phyloP scores from a whole-genome alignment of 2,113 vertebrate genomes.

The Thunnus thynnus region DNA sequence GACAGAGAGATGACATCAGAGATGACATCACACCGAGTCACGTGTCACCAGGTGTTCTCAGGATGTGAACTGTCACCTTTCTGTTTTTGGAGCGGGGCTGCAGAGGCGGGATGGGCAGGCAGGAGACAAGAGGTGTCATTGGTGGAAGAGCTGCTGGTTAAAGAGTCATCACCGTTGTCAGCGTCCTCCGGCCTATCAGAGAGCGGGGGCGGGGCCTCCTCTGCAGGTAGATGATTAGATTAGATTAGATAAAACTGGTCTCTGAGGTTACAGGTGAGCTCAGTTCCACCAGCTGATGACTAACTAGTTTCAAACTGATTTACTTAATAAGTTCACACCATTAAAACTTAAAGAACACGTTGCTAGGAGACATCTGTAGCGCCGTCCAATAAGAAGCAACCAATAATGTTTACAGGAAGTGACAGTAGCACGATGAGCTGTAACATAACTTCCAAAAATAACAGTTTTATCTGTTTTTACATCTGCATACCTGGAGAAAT shows the following conservation, averaged over 20 bases:
- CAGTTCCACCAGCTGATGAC: no score
- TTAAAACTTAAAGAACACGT: no score
- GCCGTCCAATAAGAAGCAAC: no score
- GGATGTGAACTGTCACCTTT: slow-evolving; percentile 43
- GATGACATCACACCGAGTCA: slow-evolving; percentile 10
- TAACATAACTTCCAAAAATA: no score
- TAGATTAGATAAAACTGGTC: no score
- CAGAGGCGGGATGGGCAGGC: slow-evolving; percentile 20
- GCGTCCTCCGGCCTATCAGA: slow-evolving; percentile 48
- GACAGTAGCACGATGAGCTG: no score
- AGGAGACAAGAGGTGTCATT: slow-evolving; percentile 68
- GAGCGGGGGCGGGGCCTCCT: slow-evolving; percentile 40
- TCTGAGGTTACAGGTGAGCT: background rate
- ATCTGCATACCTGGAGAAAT: no score
- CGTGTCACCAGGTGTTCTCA: background rate
- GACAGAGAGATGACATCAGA: background rate
- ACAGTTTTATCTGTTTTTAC: no score
- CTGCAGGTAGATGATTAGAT: slow-evolving; percentile 19
- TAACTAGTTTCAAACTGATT: no score
- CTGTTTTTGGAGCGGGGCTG: slow-evolving; percentile 34
- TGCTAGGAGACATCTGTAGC: no score
- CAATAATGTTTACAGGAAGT: no score
- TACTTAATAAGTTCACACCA: no score
- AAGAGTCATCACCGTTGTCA: slow-evolving; percentile 60
- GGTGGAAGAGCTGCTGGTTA: slow-evolving; percentile 54